A percentile compares a stretch with the other conserved stretches of the same genome.
Conservation (phyloP, 2,888 invertebrate species). For the Polydrusus pterygomalis region DNA sequence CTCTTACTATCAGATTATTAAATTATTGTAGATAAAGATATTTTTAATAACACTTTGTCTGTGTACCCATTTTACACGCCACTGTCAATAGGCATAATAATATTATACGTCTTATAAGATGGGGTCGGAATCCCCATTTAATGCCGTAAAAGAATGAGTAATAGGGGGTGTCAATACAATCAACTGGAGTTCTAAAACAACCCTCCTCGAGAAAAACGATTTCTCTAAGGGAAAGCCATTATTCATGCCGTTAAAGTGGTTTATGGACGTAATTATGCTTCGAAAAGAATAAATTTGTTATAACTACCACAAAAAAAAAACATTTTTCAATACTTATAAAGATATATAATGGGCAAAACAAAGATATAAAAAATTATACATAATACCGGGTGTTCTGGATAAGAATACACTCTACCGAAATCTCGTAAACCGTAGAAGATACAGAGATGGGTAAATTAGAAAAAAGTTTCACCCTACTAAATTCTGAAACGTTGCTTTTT, state of each 20-base stretch:
- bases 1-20: too few species aligned
- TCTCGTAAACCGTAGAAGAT: too few species aligned
- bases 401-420: too few species aligned
- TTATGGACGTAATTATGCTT: slow-evolving; percentile 36
- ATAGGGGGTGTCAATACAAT: slow-evolving; percentile 60
- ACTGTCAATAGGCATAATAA: slow-evolving; percentile 32
- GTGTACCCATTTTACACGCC: neutral
- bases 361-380: neutral
- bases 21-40: neutral
- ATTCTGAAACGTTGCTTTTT: too few species aligned
- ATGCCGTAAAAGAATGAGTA: slow-evolving; percentile 60
- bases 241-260: slow-evolving; percentile 31
- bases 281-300: slow-evolving; percentile 36
- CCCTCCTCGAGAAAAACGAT: slow-evolving; percentile 39
- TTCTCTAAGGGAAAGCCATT: slow-evolving; percentile 34
- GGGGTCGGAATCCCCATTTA: slow-evolving; percentile 48
- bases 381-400: too few species aligned
- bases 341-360: neutral
- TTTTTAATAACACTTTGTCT: too few species aligned
- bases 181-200: slow-evolving; percentile 48
- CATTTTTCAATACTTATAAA: neutral
- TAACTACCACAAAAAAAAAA: slow-evolving; percentile 11
- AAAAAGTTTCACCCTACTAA: too few species aligned
- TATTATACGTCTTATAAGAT: slow-evolving; percentile 19
- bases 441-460: too few species aligned